Evolutionary conservation across 1,140 invertebrate genomes (phyloP).

Genomic region (Penaeus chinensis): DNA sequence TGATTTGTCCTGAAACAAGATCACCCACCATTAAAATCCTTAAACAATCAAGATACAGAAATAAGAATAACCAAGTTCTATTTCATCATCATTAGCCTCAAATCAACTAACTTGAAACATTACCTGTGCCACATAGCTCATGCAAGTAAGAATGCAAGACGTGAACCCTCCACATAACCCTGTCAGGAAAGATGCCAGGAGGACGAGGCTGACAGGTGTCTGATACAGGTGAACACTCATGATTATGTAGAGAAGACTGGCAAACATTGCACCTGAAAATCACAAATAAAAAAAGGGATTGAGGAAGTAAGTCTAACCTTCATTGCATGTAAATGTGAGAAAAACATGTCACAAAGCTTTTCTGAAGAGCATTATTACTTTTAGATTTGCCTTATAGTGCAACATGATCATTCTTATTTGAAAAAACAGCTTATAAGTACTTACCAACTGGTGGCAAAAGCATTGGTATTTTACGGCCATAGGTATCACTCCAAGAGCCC

Average conservation of each 20-base stretch:
- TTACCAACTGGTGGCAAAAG: constrained; percentile 69
- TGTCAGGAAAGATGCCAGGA: constrained; percentile 67
- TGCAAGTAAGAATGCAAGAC: constrained; percentile 69
- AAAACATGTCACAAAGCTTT: not conserved
- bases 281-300: not conserved
- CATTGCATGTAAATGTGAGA: not conserved
- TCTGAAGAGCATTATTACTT: too few relatives aligned
- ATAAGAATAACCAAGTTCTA: constrained; percentile 25
- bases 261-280: constrained; percentile 63
- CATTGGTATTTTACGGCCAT: constrained; percentile 69
- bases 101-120: constrained; percentile 14
- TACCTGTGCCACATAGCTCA: constrained; percentile 70
- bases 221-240: constrained; percentile 66
- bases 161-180: constrained; percentile 70
- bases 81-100: too few relatives aligned
- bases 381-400: too few relatives aligned
- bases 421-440: not conserved
- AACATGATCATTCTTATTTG: too few relatives aligned
- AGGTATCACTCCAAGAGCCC: constrained; percentile 69
- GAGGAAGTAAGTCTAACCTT: too few relatives aligned
- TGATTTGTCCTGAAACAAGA: too few relatives aligned
- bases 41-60: too few relatives aligned
- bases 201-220: constrained; percentile 66
- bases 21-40: too few relatives aligned
- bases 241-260: constrained; percentile 67